Evolutionary conservation across 2,888 invertebrate genomes (phyloP).

Genomic region (Drosophila atripex): DNA sequence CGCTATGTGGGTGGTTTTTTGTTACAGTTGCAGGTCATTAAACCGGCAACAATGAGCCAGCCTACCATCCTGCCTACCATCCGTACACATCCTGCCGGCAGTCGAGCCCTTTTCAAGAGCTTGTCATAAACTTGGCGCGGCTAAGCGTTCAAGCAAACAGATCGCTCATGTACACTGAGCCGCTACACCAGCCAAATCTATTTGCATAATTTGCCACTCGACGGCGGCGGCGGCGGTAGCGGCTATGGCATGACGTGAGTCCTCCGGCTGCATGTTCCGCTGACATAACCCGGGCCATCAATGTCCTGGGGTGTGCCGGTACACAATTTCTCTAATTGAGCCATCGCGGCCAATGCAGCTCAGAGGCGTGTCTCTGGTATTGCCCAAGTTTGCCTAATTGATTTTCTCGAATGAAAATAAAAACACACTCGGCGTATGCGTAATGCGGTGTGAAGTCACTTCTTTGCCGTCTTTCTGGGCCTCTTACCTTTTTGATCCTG

Average conservation of each 20-base stretch:
- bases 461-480: not conserved
- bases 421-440: constrained; percentile 59
- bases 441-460: constrained; percentile 53
- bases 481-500: constrained; percentile 76
- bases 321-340: constrained; percentile 67
- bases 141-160: constrained; percentile 51
- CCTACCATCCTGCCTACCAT: constrained; percentile 5
- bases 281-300: constrained; percentile 66
- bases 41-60: constrained; percentile 18
- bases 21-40: constrained; percentile 63
- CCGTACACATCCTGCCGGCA: constrained; percentile 39
- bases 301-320: constrained; percentile 58
- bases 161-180: constrained; percentile 17
- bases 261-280: constrained; percentile 58
- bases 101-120: constrained; percentile 56
- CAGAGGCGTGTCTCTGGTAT: constrained; percentile 33
- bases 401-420: constrained; percentile 45
- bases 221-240: constrained; percentile 1
- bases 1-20: constrained; percentile 17
- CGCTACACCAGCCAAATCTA: constrained; percentile 49
- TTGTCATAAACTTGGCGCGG: constrained; percentile 25
- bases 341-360: constrained; percentile 30
- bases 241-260: constrained; percentile 48
- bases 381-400: constrained; percentile 57
- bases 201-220: constrained; percentile 56